Evolutionary conservation across 2,888 invertebrate species (phyloP).

Genomic region (Epsilonema sp.): DNA sequence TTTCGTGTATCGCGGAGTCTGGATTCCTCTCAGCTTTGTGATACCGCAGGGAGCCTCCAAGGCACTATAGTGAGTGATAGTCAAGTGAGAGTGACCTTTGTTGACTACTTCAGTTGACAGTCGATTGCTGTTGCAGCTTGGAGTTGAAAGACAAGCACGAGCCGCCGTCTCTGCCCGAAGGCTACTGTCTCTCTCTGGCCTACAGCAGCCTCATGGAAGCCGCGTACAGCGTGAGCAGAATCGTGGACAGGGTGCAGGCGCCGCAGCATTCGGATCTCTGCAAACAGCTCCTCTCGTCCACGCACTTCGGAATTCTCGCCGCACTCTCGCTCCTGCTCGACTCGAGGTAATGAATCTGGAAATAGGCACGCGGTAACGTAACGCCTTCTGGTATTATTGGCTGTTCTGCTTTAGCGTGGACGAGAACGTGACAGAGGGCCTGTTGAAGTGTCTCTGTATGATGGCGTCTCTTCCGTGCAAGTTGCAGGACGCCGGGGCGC

Average conservation of each 20-base stretch:
- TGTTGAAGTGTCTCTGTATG: slow-evolving; percentile 72
- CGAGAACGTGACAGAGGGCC: slow-evolving; percentile 69
- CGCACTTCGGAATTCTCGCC: slow-evolving; percentile 81
- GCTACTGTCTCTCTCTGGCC: slow-evolving; percentile 86
- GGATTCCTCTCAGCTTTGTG: slow-evolving; percentile 66
- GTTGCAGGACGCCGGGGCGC: slow-evolving; percentile 50
- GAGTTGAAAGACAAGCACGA: slow-evolving; percentile 90
- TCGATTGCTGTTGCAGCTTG: too few species aligned
- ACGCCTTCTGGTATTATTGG: not conserved
- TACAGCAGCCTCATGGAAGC: slow-evolving; percentile 80
- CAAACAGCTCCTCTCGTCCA: slow-evolving; percentile 64
- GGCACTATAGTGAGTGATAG: slow-evolving; percentile 53
- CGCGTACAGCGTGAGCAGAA: slow-evolving; percentile 44
- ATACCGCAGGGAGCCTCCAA: slow-evolving; percentile 67
- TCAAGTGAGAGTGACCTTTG: slow-evolving; percentile 5
- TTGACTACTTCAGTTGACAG: slow-evolving; percentile 5
- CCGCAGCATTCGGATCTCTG: slow-evolving; percentile 11
- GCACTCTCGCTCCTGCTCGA: slow-evolving; percentile 76
- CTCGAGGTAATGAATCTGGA: slow-evolving; percentile 59
- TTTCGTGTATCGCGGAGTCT: slow-evolving; percentile 75
- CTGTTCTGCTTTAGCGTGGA: slow-evolving; percentile 47
- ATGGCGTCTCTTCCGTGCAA: slow-evolving; percentile 71
- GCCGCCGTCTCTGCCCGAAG: slow-evolving; percentile 78
- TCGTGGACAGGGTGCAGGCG: too few species aligned
- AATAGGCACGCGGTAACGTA: not conserved